Evolutionary conservation across 1,140 invertebrate species (phyloP).

Genomic region (Brachionus asplanchnoidis): DNA sequence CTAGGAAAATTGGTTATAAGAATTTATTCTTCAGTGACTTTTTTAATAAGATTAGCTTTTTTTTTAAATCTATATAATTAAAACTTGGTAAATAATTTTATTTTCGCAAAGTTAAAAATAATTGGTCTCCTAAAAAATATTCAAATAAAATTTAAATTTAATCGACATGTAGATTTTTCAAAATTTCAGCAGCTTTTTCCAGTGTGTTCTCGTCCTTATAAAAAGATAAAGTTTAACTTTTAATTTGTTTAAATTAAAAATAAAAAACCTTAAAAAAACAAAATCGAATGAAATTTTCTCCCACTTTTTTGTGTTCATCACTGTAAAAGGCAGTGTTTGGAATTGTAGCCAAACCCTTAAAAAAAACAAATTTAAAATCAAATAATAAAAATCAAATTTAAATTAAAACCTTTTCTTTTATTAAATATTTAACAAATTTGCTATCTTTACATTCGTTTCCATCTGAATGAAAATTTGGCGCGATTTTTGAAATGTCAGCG

Average conservation of each 20-base stretch:
- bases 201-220: slow-evolving; percentile 44
- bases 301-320: slow-evolving; percentile 71
- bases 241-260: not conserved
- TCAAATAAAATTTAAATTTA: not conserved
- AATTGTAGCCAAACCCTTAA: slow-evolving; percentile 83
- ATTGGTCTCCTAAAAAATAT: not conserved
- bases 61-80: no score
- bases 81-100: not conserved
- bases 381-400: slow-evolving; percentile 52
- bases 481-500: slow-evolving; percentile 70
- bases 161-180: slow-evolving; percentile 43
- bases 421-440: slow-evolving; percentile 42
- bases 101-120: not conserved
- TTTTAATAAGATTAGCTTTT: no score
- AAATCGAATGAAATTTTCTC: slow-evolving; percentile 76
- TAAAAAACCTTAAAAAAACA: slow-evolving; percentile 82
- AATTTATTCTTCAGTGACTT: not conserved
- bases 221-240: not conserved
- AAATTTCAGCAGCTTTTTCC: slow-evolving; percentile 43
- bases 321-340: slow-evolving; percentile 90
- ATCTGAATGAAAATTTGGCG: slow-evolving; percentile 3
- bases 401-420: slow-evolving; percentile 47
- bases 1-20: no score
- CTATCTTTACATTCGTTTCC: slow-evolving; percentile 17
- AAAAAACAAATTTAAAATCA: slow-evolving; percentile 87